phyloP scores from a whole-genome alignment of 2,888 invertebrate genomes.

The Drosophila falleni region DNA sequence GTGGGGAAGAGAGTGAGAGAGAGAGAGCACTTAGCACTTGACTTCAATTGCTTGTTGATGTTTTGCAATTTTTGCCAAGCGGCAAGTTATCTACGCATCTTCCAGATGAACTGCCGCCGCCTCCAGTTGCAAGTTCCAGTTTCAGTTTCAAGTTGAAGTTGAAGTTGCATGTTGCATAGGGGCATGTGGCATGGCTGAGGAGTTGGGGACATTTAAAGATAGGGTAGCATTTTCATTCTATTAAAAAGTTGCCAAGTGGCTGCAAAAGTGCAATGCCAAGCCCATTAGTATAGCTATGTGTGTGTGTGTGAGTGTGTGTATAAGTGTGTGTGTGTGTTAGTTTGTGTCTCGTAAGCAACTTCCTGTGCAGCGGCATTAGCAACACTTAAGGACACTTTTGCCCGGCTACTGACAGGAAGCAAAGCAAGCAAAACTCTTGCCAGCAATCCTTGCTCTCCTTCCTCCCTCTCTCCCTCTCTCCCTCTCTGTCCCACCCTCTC shows the following conservation, averaged over 20 bases:
- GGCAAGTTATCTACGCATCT: conserved; percentile 63
- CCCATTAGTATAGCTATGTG: conserved; percentile 53
- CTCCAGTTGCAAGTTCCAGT: conserved; percentile 17
- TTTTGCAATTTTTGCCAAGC: conserved; percentile 57
- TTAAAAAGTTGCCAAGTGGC: conserved; percentile 76
- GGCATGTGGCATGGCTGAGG: conserved; percentile 2
- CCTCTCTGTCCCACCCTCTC: neutral
- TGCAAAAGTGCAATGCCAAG: conserved; percentile 74
- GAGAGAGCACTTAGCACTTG: conserved; percentile 49
- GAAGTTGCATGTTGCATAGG: conserved; percentile 17
- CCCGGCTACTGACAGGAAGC: conserved; percentile 65
- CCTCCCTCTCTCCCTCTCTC: neutral
- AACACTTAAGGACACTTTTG: conserved; percentile 79
- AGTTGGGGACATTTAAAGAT: conserved; percentile 42
- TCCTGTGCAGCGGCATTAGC: conserved; percentile 76
- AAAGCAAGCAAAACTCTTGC: conserved; percentile 70
- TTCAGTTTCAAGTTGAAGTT: conserved; percentile 32
- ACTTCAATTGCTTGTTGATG: conserved; percentile 77
- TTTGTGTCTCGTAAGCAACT: conserved; percentile 75
- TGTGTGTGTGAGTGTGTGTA: conserved; percentile 5
- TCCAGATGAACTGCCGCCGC: conserved; percentile 39
- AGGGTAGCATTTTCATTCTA: conserved; percentile 67
- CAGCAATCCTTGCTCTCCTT: conserved; percentile 29
- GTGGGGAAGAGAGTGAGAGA: neutral
- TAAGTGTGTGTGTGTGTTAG: conserved; percentile 30